phyloP scores from a whole-genome alignment of 2,888 invertebrate species.

The Chironomus tentans region DNA sequence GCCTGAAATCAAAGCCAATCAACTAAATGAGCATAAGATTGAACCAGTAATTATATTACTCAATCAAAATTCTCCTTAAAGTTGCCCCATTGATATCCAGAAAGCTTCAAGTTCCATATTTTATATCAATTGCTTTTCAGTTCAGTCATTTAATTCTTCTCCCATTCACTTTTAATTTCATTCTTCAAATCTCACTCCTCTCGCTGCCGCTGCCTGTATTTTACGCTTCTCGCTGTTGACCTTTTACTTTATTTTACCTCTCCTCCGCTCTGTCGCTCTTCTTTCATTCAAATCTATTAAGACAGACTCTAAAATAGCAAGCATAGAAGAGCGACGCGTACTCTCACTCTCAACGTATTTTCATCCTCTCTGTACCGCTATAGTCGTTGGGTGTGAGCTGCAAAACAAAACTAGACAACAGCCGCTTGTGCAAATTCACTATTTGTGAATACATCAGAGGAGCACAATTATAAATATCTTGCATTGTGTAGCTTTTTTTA shows the following conservation, averaged over 20 bases:
- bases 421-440: constrained; percentile 13
- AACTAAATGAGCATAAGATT: no score
- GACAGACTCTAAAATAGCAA: no score
- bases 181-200: constrained; percentile 9
- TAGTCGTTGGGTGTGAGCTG: not conserved
- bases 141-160: not conserved
- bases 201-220: not conserved
- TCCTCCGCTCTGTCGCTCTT: constrained; percentile 1
- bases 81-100: no score
- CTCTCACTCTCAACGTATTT: not conserved
- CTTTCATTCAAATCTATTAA: not conserved
- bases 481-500: constrained; percentile 16
- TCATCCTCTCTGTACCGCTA: not conserved
- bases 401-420: constrained; percentile 13
- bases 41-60: no score
- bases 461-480: constrained; percentile 16
- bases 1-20: no score
- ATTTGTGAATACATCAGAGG: constrained; percentile 13
- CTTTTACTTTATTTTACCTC: constrained; percentile 3
- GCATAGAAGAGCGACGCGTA: not conserved
- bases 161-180: constrained; percentile 9
- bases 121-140: no score
- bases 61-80: no score
- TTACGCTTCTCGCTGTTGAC: constrained; percentile 6
- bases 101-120: no score